Evolutionary conservation across 1,140 invertebrate genomes (phyloP), one percentile per base, ranked within the genome.

Genomic region (Dendrolimus punctatus): DNA sequence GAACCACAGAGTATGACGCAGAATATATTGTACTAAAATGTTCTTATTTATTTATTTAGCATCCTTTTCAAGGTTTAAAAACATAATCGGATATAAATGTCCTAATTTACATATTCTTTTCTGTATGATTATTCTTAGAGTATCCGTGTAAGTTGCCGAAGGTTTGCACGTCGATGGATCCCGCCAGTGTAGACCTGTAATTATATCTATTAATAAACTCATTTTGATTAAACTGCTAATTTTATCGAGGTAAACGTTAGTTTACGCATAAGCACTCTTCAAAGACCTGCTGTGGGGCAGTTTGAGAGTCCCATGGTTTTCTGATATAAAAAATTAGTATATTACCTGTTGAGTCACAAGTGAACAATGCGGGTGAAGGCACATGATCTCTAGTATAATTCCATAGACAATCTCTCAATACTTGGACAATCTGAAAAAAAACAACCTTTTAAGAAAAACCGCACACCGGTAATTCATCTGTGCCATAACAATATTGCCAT

Each of bases 331-430:
- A 23, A 23, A 23, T 23, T 23, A 23, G 3, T 23, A 23, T 23
- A 43, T 59, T 74, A 87, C 89, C 89, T 70, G 89, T 89, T 5
- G 85, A 69, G 57, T 90, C 88, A 49, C 91, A 88, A 1, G 87
- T 90, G 64, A 96, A 95, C 5, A 95, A 78, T 6, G 93, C 92
- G 0, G 95, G 95, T 0, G 94, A 95, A 6, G 95, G 95, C 7
- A 96, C 93, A 73, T 96, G 92, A 75, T 97, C 95, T 68, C 95
- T 92, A 86, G 97, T 95, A 71, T 96, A 98, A 64, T 93, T 93
- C 96, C 96, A 98, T 46, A 98, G 90, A 71, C 95, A 96, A 62
- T 96, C 93, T 39, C 93, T 88, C 66, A 96, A 84, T 53, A 95
- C 87, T 60, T 91, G 89, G 5, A 92, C 91, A 55, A 93, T 91